A percentile compares a stretch with the other conserved stretches of the same genome.
Conservation (phyloP, 1,140 invertebrate species). For the Danaus plexippus region DNA sequence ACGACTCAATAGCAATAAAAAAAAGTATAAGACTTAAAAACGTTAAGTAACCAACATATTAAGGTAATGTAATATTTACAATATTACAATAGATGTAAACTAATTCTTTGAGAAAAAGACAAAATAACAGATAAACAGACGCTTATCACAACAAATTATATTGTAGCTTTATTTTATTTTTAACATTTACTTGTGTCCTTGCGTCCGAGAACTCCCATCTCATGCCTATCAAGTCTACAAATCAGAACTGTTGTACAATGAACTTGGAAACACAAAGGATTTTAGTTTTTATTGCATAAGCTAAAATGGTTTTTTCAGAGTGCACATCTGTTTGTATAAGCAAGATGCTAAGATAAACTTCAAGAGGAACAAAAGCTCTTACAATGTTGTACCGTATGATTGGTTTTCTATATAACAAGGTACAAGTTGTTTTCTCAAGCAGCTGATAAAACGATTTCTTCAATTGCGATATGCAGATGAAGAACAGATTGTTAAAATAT, state of each 20-base stretch:
- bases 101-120: slow-evolving; percentile 8
- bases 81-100: too few species aligned
- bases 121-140: slow-evolving; percentile 24
- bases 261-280: slow-evolving; percentile 1
- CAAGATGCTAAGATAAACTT: slow-evolving; percentile 23
- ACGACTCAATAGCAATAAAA: too few species aligned
- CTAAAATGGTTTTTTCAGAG: slow-evolving; percentile 7
- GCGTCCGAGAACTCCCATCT: slow-evolving; percentile 20
- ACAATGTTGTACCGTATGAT: slow-evolving; percentile 31
- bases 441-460: too few species aligned
- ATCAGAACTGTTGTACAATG: slow-evolving; percentile 20
- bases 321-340: slow-evolving; percentile 15
- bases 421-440: slow-evolving; percentile 16
- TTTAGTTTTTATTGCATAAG: slow-evolving; percentile 14
- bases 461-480: too few species aligned
- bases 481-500: too few species aligned
- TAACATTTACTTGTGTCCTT: slow-evolving; percentile 19
- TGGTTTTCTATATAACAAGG: slow-evolving; percentile 42
- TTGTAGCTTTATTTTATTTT: slow-evolving; percentile 19
- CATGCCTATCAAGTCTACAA: slow-evolving; percentile 20
- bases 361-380: slow-evolving; percentile 33
- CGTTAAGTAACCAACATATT: too few species aligned
- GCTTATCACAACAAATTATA: slow-evolving; percentile 28
- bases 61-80: too few species aligned
- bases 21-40: too few species aligned